Conservation (phyloP, 2,888 invertebrate genomes). For the Carterocephalus palaemon region DNA sequence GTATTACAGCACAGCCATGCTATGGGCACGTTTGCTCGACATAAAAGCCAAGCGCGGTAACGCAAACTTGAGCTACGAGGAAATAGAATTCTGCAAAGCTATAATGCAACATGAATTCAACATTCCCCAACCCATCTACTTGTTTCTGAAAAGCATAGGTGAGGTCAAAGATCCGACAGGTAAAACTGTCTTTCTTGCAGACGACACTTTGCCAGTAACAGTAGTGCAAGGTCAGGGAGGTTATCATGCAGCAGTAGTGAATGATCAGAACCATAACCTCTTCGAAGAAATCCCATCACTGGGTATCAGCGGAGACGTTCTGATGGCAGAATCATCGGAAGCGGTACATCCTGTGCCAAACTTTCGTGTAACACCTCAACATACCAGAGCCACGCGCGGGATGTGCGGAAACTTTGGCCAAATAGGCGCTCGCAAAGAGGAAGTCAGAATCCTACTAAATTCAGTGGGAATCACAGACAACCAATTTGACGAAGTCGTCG, state of each 20-base stretch:
- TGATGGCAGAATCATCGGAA: neutral
- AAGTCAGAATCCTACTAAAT: neutral
- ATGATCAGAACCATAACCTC: neutral
- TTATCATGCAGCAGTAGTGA: too few relatives aligned
- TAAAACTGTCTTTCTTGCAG: neutral
- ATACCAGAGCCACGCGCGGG: neutral
- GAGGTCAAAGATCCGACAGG: neutral
- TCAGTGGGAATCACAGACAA: neutral
- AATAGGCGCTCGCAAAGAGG: neutral
- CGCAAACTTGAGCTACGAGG: neutral
- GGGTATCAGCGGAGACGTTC: neutral
- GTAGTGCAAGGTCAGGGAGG: neutral
- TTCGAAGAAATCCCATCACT: neutral
- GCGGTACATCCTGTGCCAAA: neutral
- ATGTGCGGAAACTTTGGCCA: conserved; percentile 4
- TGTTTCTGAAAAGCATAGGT: neutral
- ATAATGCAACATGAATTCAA: neutral
- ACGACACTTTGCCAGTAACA: neutral
- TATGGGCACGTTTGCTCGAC: conserved; percentile 34
- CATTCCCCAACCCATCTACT: neutral
- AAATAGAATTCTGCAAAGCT: neutral
- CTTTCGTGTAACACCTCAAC: neutral
- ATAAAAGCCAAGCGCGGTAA: conserved; percentile 25
- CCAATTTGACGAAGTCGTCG: neutral
- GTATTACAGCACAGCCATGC: conserved; percentile 35